Evolutionary conservation across 2,113 vertebrate species (phyloP), one percentile per base, ranked within the genome.

Genomic region (Bubo bubo): DNA sequence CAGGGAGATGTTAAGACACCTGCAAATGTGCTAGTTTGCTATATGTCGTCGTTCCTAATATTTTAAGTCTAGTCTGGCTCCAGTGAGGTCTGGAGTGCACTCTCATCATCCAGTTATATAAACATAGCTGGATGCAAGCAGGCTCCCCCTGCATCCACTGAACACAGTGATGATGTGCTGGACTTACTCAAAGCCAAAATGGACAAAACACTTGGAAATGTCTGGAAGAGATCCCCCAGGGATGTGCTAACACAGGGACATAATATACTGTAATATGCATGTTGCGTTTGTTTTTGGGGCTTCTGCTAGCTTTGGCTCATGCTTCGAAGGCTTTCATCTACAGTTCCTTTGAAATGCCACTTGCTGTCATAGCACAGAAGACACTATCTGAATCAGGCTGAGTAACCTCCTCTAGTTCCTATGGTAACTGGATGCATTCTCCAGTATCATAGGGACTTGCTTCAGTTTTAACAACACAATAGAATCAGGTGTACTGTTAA

Each of bases 401-500:
- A 91, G 94, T 88, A 95, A 96, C 85, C 85, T 93, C 93, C 86
- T 80, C 34, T 68, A 19, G 97, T 96, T 98, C 93, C 98, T 90
- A 97, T 98, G 95, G 98, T 81, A 98, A 98, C 94, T 30, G 91
- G 88, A 92, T 94, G 94, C 87, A 74, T 21, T 86, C 93, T 93
- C 85, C 49, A 28, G 59, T 63, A 80, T 84, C 84, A 73, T 50
- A 84, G 97, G 94, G 95, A 81, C 92, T 74, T 62, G 92, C 82
- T 95, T 92, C 94, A 64, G 58, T 32, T 86, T 68, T 90, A 90
- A 85, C 67, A 85, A 5, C 95, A 75, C 79, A 53, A 37, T 70
- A 80, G 82, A 85, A 79, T 52, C 41, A 72, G 71, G 62, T 55
- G 71, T 62, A 70, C 93, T 79, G 90, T 70, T 91, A 71, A 63